Evolutionary conservation across 2,113 vertebrate species (phyloP).

Genomic region (Hippocampus comes): DNA sequence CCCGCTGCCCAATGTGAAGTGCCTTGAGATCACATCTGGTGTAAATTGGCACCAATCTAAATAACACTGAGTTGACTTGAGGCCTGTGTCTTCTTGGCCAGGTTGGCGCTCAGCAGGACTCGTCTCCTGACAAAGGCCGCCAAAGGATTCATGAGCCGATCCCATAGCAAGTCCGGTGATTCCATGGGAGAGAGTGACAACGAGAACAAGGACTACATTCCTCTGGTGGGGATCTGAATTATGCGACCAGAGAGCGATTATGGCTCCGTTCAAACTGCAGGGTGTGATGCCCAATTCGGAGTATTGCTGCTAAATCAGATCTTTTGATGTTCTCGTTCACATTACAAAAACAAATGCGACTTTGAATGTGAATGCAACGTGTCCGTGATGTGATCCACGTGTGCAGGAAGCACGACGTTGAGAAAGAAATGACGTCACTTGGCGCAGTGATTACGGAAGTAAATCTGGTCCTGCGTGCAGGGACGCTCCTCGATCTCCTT

Average conservation of each 20-base stretch:
- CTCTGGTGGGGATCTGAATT: conserved; percentile 75
- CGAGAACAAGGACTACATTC: conserved; percentile 85
- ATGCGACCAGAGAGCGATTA: neutral
- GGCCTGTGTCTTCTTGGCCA: conserved; percentile 40
- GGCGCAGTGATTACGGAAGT: no score
- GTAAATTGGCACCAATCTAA: neutral
- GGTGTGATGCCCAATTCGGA: no score
- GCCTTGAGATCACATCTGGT: neutral
- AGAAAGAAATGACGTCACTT: no score
- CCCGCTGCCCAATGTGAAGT: neutral
- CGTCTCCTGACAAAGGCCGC: conserved; percentile 83
- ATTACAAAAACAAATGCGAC: no score
- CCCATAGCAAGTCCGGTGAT: conserved; percentile 68
- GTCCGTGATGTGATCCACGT: no score
- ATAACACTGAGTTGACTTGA: neutral
- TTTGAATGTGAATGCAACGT: no score
- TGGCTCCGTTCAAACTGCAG: no score
- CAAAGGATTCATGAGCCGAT: conserved; percentile 85
- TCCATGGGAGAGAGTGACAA: conserved; percentile 72
- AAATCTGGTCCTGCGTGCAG: no score
- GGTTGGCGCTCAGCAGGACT: conserved; percentile 83
- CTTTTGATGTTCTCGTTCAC: no score
- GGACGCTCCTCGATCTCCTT: no score
- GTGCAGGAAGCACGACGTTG: no score
- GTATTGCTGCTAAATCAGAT: no score